Conservation (phyloP, 2,888 invertebrate species). For the Meteorus colon region DNA sequence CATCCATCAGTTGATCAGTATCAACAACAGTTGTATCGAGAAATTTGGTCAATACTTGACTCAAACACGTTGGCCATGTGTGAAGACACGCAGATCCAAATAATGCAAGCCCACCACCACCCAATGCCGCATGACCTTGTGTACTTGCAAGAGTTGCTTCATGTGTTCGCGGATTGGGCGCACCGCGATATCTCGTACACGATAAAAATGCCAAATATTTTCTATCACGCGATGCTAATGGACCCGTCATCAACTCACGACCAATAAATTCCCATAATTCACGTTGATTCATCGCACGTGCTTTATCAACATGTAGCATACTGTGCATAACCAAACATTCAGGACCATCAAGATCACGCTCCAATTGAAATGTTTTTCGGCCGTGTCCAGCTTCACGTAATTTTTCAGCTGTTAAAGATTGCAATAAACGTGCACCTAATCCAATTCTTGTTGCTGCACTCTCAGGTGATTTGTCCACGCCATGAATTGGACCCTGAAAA, state of each 20-base stretch:
- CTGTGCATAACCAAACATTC: constrained; percentile 85
- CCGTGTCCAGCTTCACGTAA: constrained; percentile 85
- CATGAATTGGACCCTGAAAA: constrained; percentile 78
- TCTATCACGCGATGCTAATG: constrained; percentile 75
- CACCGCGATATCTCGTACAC: constrained; percentile 86
- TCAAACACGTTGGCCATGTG: constrained; percentile 87
- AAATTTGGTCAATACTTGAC: constrained; percentile 78
- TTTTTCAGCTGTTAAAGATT: constrained; percentile 91
- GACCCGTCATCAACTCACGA: constrained; percentile 84
- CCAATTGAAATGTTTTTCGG: constrained; percentile 87
- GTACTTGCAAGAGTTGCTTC: constrained; percentile 82
- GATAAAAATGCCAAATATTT: constrained; percentile 94
- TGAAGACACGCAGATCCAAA: constrained; percentile 93
- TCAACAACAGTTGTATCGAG: constrained; percentile 81
- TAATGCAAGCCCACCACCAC: constrained; percentile 92
- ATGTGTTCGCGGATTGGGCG: constrained; percentile 79
- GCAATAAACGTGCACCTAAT: constrained; percentile 86
- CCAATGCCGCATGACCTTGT: constrained; percentile 90
- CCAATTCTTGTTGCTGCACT: constrained; percentile 86
- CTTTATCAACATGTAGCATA: constrained; percentile 81
- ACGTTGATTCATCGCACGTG: constrained; percentile 82
- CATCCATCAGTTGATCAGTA: constrained; percentile 86
- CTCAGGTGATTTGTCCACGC: constrained; percentile 79
- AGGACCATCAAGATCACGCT: constrained; percentile 78
- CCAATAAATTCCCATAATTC: constrained; percentile 91